Evolutionary conservation across 2,113 vertebrate species (phyloP).

Genomic region (Lipophrys pholis): DNA sequence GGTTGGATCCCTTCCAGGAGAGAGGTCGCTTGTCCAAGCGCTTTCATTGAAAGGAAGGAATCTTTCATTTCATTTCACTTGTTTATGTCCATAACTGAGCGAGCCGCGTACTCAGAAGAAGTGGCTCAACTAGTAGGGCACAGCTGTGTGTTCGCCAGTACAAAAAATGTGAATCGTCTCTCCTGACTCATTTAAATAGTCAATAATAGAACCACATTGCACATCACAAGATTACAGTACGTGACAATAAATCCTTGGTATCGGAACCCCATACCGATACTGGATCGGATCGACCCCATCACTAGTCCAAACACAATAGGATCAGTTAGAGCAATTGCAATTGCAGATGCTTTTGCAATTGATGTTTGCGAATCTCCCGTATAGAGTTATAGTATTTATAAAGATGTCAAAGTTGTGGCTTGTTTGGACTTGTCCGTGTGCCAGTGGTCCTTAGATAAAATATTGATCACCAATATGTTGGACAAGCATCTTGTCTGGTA

Average conservation of each 20-base stretch:
- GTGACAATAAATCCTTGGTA: not conserved
- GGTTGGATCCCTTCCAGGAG: constrained; percentile 44
- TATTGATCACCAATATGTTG: too few species aligned
- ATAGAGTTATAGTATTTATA: too few species aligned
- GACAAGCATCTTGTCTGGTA: too few species aligned
- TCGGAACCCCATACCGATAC: too few species aligned
- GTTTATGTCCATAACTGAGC: constrained; percentile 56
- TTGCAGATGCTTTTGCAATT: too few species aligned
- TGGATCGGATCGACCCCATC: too few species aligned
- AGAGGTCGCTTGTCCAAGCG: constrained; percentile 42
- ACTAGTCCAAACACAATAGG: too few species aligned
- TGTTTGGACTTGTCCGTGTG: too few species aligned
- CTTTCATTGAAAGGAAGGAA: constrained; percentile 54
- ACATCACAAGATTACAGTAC: constrained; percentile 21
- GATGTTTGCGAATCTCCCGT: too few species aligned
- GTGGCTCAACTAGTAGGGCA: constrained; percentile 8
- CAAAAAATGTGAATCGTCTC: constrained; percentile 29
- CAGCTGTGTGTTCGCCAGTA: constrained; percentile 46
- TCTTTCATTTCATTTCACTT: constrained; percentile 57
- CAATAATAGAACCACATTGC: constrained; percentile 38
- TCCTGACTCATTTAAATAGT: constrained; percentile 43
- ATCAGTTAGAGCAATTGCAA: too few species aligned
- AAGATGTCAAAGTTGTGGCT: too few species aligned
- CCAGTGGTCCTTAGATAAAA: too few species aligned
- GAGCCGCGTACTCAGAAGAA: constrained; percentile 34